Evolutionary conservation across 2,113 vertebrate species (phyloP).

Genomic region (Pithys albifrons): DNA sequence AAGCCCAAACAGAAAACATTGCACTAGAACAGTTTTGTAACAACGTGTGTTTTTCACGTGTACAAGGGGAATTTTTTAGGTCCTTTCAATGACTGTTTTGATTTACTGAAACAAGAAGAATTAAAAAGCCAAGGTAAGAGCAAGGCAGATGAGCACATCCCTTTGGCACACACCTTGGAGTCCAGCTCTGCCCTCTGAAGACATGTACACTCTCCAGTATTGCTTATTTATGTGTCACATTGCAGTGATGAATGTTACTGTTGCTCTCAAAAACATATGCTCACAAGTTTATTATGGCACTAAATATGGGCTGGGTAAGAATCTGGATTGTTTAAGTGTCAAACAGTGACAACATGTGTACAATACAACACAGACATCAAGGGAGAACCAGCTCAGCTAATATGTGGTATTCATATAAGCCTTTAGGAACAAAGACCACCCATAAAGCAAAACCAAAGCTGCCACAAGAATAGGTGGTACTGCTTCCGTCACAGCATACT

Average conservation of each 20-base stretch:
- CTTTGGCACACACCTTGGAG: constrained; percentile 37
- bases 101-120: neutral
- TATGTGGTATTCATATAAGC: constrained; percentile 45
- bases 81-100: neutral
- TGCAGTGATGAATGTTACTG: constrained; percentile 62
- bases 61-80: neutral
- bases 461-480: constrained; percentile 63
- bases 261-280: constrained; percentile 59
- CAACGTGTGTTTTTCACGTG: neutral
- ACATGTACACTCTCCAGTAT: neutral
- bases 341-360: constrained; percentile 74
- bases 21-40: neutral
- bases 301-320: constrained; percentile 70
- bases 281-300: constrained; percentile 74
- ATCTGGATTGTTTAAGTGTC: constrained; percentile 81
- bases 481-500: constrained; percentile 21
- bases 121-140: neutral
- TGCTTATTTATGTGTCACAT: constrained; percentile 42
- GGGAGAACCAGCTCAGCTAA: constrained; percentile 42
- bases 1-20: neutral
- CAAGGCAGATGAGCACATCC: neutral
- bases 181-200: constrained; percentile 53
- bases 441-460: constrained; percentile 63
- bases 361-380: constrained; percentile 75
- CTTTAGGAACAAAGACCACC: constrained; percentile 75